Evolutionary conservation across 1,140 invertebrate genomes (phyloP).

Genomic region (Cydia strobilella): DNA sequence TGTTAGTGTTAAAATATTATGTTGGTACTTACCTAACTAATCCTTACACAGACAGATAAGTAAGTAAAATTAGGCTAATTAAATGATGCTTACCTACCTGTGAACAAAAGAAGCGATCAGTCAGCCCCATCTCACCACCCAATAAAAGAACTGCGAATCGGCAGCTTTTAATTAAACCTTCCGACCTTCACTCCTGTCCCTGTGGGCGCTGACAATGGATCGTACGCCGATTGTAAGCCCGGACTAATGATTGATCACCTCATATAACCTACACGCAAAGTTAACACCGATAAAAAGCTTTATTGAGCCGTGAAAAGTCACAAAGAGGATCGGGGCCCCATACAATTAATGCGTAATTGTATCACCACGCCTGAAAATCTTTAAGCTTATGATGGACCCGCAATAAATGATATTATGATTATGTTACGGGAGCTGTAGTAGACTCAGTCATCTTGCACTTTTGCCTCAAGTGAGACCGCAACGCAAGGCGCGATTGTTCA

Average conservation of each 20-base stretch:
- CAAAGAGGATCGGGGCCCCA: neutral
- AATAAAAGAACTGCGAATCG: slow-evolving; percentile 33
- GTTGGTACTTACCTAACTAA: too few species aligned
- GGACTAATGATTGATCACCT: slow-evolving; percentile 31
- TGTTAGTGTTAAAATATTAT: too few species aligned
- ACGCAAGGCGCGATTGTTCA: too few species aligned
- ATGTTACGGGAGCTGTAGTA: too few species aligned
- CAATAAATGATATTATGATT: too few species aligned
- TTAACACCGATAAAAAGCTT: slow-evolving; percentile 29
- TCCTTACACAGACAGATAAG: neutral
- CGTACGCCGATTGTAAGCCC: slow-evolving; percentile 29
- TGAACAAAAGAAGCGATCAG: slow-evolving; percentile 28
- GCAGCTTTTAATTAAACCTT: slow-evolving; percentile 32
- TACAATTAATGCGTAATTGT: neutral
- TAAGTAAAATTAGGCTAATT: slow-evolving; percentile 24
- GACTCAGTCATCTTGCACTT: too few species aligned
- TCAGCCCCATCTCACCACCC: slow-evolving; percentile 28
- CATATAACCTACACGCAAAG: slow-evolving; percentile 30
- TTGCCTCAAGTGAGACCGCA: too few species aligned
- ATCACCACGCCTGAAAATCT: neutral
- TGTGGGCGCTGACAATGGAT: slow-evolving; percentile 31
- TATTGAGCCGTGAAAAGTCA: slow-evolving; percentile 27
- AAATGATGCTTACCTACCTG: slow-evolving; percentile 25
- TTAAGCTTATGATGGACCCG: too few species aligned
- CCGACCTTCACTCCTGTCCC: slow-evolving; percentile 29